These are phyloP conservation scores for Fratercula arctica DNA, from an alignment of 2,797 vertebrate species.

Conservation along the genomic window DNA sequence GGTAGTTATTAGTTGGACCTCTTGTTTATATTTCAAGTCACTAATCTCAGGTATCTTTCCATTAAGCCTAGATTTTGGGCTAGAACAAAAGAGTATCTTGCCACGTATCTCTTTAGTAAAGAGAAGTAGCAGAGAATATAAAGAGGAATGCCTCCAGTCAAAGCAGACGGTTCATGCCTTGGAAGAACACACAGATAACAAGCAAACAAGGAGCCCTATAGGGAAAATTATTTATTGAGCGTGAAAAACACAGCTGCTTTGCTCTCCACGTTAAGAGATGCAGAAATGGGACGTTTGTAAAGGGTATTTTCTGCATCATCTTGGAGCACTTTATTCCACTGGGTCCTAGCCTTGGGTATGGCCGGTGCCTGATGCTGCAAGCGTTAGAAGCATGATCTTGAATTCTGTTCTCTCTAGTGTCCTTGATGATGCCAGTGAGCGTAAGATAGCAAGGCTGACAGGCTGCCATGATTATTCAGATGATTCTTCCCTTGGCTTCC, in stretches of 20 bases:
- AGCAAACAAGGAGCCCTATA: background rate
- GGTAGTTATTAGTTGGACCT: background rate
- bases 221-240: background rate
- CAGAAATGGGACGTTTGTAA: rapidly evolving
- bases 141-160: background rate
- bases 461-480: background rate
- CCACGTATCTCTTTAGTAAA: background rate
- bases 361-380: background rate
- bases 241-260: background rate
- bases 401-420: background rate
- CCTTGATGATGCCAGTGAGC: background rate
- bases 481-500: background rate
- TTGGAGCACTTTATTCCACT: background rate
- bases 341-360: background rate
- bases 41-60: background rate
- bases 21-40: background rate
- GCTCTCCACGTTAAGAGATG: background rate
- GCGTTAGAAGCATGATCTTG: background rate
- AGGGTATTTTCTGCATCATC: background rate
- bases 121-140: background rate
- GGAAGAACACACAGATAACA: background rate
- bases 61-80: background rate
- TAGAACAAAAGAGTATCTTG: background rate
- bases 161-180: background rate
- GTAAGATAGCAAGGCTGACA: background rate